A percentile compares a stretch with the other conserved stretches of the same genome.
phyloP scores from a whole-genome alignment of 2,113 vertebrate species.

The Calypte anna region DNA sequence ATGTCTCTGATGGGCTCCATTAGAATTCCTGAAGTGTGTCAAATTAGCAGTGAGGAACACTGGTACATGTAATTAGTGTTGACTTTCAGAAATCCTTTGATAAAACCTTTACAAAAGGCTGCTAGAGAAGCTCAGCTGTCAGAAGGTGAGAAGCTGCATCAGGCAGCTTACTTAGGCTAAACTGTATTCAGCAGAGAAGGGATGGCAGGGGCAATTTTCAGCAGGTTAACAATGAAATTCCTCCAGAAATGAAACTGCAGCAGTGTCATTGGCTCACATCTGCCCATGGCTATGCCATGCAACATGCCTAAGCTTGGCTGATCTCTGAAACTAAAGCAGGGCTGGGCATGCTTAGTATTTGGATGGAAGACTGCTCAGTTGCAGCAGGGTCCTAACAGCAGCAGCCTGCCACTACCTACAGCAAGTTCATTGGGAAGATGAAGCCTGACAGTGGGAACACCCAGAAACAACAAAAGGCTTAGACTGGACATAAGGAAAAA shows the following conservation, averaged over 20 bases:
- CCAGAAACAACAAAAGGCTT: background rate
- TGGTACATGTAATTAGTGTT: background rate
- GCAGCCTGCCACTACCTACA: background rate
- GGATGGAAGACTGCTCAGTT: background rate
- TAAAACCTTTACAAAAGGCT: slow-evolving; percentile 48
- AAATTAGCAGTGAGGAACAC: slow-evolving; percentile 47
- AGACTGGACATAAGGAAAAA: background rate
- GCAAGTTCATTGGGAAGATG: accelerated
- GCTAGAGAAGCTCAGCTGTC: background rate
- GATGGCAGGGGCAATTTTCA: background rate
- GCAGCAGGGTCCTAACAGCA: background rate
- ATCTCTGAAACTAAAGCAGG: background rate
- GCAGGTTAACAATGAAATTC: background rate
- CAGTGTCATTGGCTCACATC: background rate
- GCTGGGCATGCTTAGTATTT: background rate
- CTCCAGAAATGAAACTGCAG: background rate
- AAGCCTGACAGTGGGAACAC: background rate
- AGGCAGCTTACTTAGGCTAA: background rate
- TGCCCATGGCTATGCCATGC: background rate
- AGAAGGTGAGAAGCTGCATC: background rate
- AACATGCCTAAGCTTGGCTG: background rate
- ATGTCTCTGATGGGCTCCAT: slow-evolving; percentile 18
- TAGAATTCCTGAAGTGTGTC: slow-evolving; percentile 51
- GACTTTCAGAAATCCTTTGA: slow-evolving; percentile 60
- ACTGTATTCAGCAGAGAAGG: background rate